Evolutionary conservation across 2,888 invertebrate genomes (phyloP).

Genomic region (Caenorhabditis auriculariae): DNA sequence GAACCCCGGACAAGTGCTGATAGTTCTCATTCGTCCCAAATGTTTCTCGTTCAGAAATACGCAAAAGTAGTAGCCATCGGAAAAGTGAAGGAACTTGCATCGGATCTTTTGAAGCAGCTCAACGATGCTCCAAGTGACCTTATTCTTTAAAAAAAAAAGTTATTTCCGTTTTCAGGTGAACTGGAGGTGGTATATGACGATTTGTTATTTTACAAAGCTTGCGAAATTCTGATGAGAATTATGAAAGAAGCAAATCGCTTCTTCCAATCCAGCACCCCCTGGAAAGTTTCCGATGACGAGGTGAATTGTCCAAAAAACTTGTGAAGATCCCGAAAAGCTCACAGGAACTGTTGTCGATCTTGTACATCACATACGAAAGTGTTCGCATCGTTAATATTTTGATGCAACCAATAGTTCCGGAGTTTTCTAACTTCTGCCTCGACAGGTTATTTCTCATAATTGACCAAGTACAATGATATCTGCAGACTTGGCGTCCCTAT

Average conservation of each 20-base stretch:
- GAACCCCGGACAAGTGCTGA: conserved; percentile 12
- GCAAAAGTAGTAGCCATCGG: no score
- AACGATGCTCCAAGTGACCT: neutral
- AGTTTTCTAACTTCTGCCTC: conserved; percentile 73
- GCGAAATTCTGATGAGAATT: conserved; percentile 77
- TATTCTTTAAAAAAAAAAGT: neutral
- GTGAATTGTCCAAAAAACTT: conserved; percentile 65
- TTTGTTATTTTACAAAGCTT: conserved; percentile 67
- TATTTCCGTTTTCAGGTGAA: conserved; percentile 19
- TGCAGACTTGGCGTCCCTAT: conserved; percentile 36
- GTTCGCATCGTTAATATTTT: conserved; percentile 79
- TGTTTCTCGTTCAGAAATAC: no score
- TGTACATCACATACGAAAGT: conserved; percentile 83
- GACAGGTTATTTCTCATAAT: conserved; percentile 44
- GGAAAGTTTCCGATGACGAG: conserved; percentile 76
- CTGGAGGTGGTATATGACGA: conserved; percentile 43
- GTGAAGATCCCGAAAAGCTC: neutral
- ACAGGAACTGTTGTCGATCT: conserved; percentile 68
- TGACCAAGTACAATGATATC: conserved; percentile 1
- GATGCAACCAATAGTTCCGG: conserved; percentile 83
- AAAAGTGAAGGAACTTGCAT: no score
- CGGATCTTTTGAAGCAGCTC: no score
- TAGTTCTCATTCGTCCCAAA: no score
- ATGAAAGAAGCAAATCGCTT: conserved; percentile 81
- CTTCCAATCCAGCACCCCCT: conserved; percentile 83